These are phyloP conservation scores for Pogonocherus hispidulus DNA, from an alignment of 2,888 invertebrate genomes.

Conservation along the genomic window DNA sequence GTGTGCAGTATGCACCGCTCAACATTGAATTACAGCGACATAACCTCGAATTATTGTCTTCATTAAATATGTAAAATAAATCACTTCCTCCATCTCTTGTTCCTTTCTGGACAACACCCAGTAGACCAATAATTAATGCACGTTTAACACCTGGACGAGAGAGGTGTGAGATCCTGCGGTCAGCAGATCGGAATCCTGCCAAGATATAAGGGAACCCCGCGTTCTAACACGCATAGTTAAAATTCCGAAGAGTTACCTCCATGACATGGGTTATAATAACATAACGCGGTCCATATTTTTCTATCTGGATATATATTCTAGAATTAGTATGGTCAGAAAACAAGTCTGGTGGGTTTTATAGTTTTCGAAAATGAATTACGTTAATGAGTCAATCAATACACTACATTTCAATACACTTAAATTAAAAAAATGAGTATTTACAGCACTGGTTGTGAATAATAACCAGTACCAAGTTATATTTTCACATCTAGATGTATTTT, in stretches of 20 bases:
- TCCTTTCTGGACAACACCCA: constrained; percentile 51
- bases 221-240: constrained; percentile 45
- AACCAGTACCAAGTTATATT: too few species aligned
- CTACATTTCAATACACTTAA: too few species aligned
- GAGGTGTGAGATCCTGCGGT: constrained; percentile 50
- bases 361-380: neutral
- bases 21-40: too few species aligned
- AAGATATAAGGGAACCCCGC: constrained; percentile 45
- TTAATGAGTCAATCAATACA: neutral
- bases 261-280: constrained; percentile 6
- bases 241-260: constrained; percentile 45
- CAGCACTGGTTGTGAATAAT: too few species aligned
- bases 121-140: too few species aligned
- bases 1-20: too few species aligned
- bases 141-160: constrained; percentile 54
- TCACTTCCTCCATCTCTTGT: neutral
- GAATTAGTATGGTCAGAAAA: constrained; percentile 11
- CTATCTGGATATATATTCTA: constrained; percentile 3
- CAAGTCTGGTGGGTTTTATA: neutral
- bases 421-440: too few species aligned
- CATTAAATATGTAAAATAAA: too few species aligned
- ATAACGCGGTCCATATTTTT: constrained; percentile 14
- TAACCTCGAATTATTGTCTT: too few species aligned
- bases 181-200: constrained; percentile 35
- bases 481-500: too few species aligned